These are phyloP conservation scores for Lasioglossum figueresi DNA, from an alignment of 2,888 invertebrate genomes.

Conservation along the genomic window DNA sequence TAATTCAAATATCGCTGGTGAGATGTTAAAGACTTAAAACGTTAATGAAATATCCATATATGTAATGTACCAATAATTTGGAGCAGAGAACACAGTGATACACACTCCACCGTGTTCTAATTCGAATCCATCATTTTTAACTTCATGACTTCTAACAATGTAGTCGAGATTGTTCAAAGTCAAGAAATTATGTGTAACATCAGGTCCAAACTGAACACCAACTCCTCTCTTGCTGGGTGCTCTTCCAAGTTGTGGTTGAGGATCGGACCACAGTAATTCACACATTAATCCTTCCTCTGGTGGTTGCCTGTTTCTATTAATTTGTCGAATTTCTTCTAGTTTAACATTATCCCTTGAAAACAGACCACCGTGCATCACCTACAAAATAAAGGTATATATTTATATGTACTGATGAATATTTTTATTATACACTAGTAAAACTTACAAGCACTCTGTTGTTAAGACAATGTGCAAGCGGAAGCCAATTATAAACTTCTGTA, in stretches of 20 bases:
- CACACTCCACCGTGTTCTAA: constrained; percentile 97
- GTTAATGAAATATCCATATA: background rate
- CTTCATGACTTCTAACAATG: constrained; percentile 98
- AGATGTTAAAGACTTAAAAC: background rate
- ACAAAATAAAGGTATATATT: constrained; percentile 30
- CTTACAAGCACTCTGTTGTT: constrained; percentile 91
- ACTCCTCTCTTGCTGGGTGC: constrained; percentile 98
- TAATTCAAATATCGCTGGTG: constrained; percentile 5
- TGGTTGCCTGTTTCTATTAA: constrained; percentile 97
- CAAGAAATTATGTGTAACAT: constrained; percentile 95
- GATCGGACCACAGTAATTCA: constrained; percentile 99
- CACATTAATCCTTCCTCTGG: constrained; percentile 99
- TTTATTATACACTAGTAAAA: constrained; percentile 49
- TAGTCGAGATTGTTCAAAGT: constrained; percentile 95
- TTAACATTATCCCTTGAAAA: constrained; percentile 97
- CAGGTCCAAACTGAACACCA: constrained; percentile 99
- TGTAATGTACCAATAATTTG: constrained; percentile 96
- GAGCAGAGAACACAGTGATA: constrained; percentile 99
- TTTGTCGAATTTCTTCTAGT: constrained; percentile 94
- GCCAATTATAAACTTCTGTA: constrained; percentile 99
- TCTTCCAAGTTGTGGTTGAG: constrained; percentile 94
- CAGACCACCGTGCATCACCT: constrained; percentile 99
- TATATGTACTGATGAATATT: background rate
- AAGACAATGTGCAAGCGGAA: constrained; percentile 98
- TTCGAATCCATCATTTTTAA: constrained; percentile 98